A percentile compares a stretch with the other conserved stretches of the same genome.
phyloP scores from a whole-genome alignment of 35 echinoderm and acorn worm genomes.

The Antedon bifida region DNA sequence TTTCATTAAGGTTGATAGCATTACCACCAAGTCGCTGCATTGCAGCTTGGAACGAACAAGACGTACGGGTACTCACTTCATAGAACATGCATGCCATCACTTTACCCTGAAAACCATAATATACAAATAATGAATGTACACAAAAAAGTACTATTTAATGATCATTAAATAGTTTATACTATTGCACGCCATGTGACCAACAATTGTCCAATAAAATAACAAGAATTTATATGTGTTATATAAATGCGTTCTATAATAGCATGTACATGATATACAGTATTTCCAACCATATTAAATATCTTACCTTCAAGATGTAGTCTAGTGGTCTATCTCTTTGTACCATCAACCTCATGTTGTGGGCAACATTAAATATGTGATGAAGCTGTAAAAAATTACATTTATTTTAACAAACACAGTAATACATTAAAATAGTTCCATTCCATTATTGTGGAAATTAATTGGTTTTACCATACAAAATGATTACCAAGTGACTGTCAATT shows the following conservation, averaged over 20 bases:
- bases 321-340: slow-evolving; percentile 53
- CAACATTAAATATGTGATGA: slow-evolving; percentile 81
- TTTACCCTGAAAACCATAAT: slow-evolving; percentile 63
- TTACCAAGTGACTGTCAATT: too few relatives aligned
- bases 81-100: slow-evolving; percentile 93
- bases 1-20: slow-evolving; percentile 59
- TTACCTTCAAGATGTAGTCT: slow-evolving; percentile 73
- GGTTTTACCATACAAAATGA: too few relatives aligned
- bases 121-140: too few relatives aligned
- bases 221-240: too few relatives aligned
- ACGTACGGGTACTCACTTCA: slow-evolving; percentile 73
- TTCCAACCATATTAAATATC: neutral
- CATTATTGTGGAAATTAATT: too few relatives aligned
- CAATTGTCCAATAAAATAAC: too few relatives aligned
- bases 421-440: too few relatives aligned
- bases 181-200: too few relatives aligned
- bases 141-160: too few relatives aligned
- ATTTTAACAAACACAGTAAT: neutral
- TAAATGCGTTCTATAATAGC: too few relatives aligned
- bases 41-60: slow-evolving; percentile 59
- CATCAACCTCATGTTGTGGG: slow-evolving; percentile 59
- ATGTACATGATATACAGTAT: too few relatives aligned
- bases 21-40: slow-evolving; percentile 84
- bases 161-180: too few relatives aligned
- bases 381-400: slow-evolving; percentile 41